These are phyloP conservation scores for Girardinichthys multiradiatus DNA, from an alignment of 2,113 vertebrate species.

Conservation along the genomic window DNA sequence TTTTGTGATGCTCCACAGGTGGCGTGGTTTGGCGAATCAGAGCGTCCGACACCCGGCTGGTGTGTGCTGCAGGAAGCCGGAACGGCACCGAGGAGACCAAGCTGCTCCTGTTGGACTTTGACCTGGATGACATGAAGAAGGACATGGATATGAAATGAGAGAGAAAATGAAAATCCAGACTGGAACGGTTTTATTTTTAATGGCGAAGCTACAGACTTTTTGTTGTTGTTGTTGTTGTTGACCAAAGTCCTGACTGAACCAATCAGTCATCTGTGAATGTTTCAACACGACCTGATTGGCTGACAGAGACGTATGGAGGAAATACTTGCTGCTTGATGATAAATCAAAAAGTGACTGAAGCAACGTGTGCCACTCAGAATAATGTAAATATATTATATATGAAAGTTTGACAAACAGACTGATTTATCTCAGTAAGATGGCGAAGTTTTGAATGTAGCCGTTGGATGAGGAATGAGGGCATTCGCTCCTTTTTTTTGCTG, in stretches of 20 bases:
- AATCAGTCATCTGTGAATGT: constrained; percentile 23
- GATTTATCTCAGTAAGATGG: background rate
- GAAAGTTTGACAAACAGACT: constrained; percentile 19
- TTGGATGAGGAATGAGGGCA: background rate
- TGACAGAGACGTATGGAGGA: background rate
- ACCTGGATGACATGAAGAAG: constrained; percentile 80
- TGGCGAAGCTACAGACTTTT: background rate
- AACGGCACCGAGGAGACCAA: constrained; percentile 98
- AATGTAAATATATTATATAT: constrained; percentile 12
- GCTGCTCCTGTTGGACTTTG: constrained; percentile 97
- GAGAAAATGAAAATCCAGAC: background rate
- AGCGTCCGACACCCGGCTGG: constrained; percentile 96
- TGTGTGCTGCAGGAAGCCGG: constrained; percentile 95
- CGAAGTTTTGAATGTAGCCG: constrained; percentile 34
- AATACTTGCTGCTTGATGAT: background rate
- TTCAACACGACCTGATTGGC: constrained; percentile 22
- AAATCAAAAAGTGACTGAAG: background rate
- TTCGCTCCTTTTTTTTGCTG: constrained; percentile 27
- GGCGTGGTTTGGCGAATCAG: constrained; percentile 97
- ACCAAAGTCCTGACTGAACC: constrained; percentile 37
- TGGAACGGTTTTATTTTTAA: background rate
- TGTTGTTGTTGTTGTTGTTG: background rate
- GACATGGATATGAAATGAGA: constrained; percentile 3
- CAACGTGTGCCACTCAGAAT: background rate
- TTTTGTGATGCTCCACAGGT: constrained; percentile 62